A percentile compares a stretch with the other conserved stretches of the same genome.
These are phyloP conservation scores for Leuciscus idus DNA, from an alignment of 2,113 vertebrate genomes.

Conservation along the genomic window DNA sequence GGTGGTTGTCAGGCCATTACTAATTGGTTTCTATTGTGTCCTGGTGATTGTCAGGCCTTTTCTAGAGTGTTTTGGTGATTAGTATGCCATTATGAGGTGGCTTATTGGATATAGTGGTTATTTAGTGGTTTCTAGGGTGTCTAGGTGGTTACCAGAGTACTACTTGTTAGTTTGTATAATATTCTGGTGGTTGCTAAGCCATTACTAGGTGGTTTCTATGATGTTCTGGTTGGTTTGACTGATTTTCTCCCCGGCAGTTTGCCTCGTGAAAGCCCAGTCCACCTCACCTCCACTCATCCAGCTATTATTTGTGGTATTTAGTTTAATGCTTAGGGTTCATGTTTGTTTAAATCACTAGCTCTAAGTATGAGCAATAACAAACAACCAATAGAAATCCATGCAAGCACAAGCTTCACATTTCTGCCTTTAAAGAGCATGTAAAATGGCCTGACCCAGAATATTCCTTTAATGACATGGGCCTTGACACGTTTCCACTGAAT, in stretches of 20 bases:
- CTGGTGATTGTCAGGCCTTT: background rate
- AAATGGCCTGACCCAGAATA: background rate
- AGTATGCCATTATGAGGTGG: no score
- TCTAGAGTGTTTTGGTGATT: no score
- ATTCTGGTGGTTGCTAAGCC: background rate
- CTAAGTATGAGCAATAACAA: background rate
- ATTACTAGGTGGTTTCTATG: background rate
- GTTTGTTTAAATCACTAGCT: no score
- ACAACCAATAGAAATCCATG: background rate
- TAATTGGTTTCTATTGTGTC: background rate
- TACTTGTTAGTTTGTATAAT: background rate
- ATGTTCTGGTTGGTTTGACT: background rate
- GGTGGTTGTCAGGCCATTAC: background rate
- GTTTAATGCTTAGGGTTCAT: no score
- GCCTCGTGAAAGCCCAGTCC: no score
- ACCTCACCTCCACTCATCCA: no score
- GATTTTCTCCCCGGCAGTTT: no score
- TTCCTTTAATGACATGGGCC: background rate
- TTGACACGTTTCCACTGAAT: background rate
- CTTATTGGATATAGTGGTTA: no score
- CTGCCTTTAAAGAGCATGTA: background rate
- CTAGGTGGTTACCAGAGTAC: background rate
- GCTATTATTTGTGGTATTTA: no score
- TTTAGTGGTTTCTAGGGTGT: background rate
- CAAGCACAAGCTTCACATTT: background rate